Evolutionary conservation across 2,797 vertebrate genomes (phyloP), one percentile per base, ranked within the genome.

Genomic region (Tokudaia muenninki): DNA sequence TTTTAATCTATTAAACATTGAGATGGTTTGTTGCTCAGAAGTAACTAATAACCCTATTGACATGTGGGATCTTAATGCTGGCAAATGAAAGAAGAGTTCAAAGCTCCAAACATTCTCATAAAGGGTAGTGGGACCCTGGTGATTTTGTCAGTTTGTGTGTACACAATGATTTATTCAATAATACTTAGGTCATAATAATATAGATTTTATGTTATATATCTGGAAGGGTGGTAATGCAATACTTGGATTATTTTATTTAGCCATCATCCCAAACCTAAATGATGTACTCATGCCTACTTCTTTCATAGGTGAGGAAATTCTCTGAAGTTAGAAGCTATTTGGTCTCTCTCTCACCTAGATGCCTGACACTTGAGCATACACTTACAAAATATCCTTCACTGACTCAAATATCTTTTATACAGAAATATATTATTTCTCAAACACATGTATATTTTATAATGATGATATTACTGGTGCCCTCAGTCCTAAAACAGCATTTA

Each of bases 251-350:
- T 90, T 75, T 87, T 16, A 70, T 72, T 81, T 55, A 77, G 87
- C 91, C 19, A 41, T 84, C 26, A 78, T 8, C 17, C 70, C 17
- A 94, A 81, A 61, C 26, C 31, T 87, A 50, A 37, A 7, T 57
- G 24, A 34, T 55, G 11, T 5, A 24, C 34, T 81, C 50, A 88
- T 41, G 34, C 83, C 65, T 63, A 55, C 3, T 16, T 52, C 50
- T 87, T 72, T 95, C 90, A 92, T 21, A 94, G 2, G 41, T 57
- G 1, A 95, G 6, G 13, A 94, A 87, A 61, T 92, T 29, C 44
- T 87, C 72, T 92, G 19, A 90, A 41, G 21, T 90, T 87, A 59
- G 59, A 82, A 82, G 31, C 6, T 16, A 52, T 7, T 14, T 63
- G 19, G 13, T 34, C 9, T 67, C 63, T n/a, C 6, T 34, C 19